Evolutionary conservation across 2,113 vertebrate species (phyloP), one percentile per base, ranked within the genome.

Genomic region (Pterocles burchelli): DNA sequence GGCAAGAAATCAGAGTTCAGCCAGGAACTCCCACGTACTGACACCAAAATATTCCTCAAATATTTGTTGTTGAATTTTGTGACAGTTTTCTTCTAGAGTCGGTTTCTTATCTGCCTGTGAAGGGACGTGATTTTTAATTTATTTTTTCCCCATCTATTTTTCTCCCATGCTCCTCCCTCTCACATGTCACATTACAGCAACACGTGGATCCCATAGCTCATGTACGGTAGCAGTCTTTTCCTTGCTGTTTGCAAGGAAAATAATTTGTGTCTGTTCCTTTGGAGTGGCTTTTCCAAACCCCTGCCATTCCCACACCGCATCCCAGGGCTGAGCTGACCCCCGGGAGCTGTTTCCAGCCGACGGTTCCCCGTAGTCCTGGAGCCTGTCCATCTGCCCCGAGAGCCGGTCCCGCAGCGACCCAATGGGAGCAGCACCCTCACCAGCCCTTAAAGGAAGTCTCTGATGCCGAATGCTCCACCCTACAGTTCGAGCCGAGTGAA

Each of bases 291-390:
- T 11, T 55, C 68, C 17, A 18, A 54, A n/a, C 10, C 43, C 31
- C 17, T 16, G 33, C n/a, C 49, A 18, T n/a, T 34, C 55, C 48
- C 34, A 17, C 3, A 2, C 55, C 17, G 8, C 1, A 0, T 13
- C n/a, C 7, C 24, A 73, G 43, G 43, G 65, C 49, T 41, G 29
- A 59, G 54, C 31, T 36, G 33, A n/a, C 43, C 13, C 36, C 45
- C 31, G 11, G 77, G 45, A 46, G n/a, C 21, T 3, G 19, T 46
- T 58, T 58, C 71, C 58, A 61, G 46, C 38, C 19, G 34, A 24
- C 17, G 2, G 46, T 26, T 54, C 61, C 38, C 33, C 1, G 0
- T 7, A 29, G 9, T 12, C 31, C 57, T 22, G 9, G 43, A 36
- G 29, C 14, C 38, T 7, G 34, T 25, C 13, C 26, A 26, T 33